Base-by-base conservation (phyloP, 2,113 vertebrate genomes). In the Condylura cristata region DNA sequence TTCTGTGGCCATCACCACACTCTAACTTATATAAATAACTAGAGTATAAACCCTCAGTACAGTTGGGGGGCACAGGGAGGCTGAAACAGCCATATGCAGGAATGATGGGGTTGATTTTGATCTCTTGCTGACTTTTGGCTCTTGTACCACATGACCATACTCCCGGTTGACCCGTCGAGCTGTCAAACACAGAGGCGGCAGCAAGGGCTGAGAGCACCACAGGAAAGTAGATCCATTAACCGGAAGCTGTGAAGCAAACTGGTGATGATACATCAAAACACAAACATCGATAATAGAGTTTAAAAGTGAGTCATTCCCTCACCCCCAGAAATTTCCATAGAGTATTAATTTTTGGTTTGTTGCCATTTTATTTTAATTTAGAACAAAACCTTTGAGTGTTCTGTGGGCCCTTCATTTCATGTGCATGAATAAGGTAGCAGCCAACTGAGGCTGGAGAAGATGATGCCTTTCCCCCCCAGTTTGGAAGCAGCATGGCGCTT, bases 281-380 rank as follows among this genome's bases (percentile, higher is more conserved):
- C 51, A 85, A 63, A 79, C 39, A 70, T 28, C n/a, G 39, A 56
- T 71, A 12, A 44, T 30, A 87, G 60, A 13, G 26, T 89, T 83
- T 82, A 74, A 66, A 75, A 44, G 46, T 76, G 66, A 89, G 46
- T 93, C 68, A 74, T 58, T 89, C 32, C 53, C 65, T 89, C 66
- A 89, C 53, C 79, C 70, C 37, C 41, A 94, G 41, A 94, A 91
- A 93, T 56, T 91, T 83, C 44, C 66, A 61, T 76, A 71, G 2
- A 80, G 24, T 51, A 3, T 92, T 68, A 72, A 44, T 44, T 26
- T 91, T 86, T 85, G 66, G 20, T 63, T 80, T 63, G 51, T 56
- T 84, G 71, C 51, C 32, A 51, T 76, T 96, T 94, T 86, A 66
- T 89, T 94, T 86, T 16, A 58, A 66, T 48, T 71, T 86, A 86